Evolutionary conservation across 2,888 invertebrate genomes (phyloP), one percentile per base, ranked within the genome.

Genomic region (Conistra vaccinii): DNA sequence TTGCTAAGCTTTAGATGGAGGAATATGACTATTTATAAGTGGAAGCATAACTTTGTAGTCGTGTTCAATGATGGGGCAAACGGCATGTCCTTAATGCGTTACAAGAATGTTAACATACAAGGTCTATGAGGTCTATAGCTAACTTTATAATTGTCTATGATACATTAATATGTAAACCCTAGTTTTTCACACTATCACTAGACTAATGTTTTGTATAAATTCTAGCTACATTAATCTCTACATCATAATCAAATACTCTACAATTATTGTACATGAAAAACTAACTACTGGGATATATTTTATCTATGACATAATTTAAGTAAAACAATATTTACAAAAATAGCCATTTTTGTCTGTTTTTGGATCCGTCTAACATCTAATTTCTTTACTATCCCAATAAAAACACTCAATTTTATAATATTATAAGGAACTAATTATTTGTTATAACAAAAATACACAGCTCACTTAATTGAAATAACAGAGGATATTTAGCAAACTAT

Each of bases 271-370:
- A 96, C 96, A 96, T 94, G 95, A 93, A 94, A 94, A 95, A 93
- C 96, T 96, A 96, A 89, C 95, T 95, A 96, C 93, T 92, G 94
- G 94, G 92, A 92, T 93, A 95, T 94, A 95, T 94, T 93, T 94
- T 91, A 93, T 93, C 93, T 95, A 95, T 94, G 93, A 93, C 94
- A 95, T 95, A 95, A 94, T 95, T 95, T 95, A 96, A 94, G 94
- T 95, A 95, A 95, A 94, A 94, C 90, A 90, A 94, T 96, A 96
- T 96, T 96, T 96, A 96, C 96, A 96, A 96, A 95, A 96, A 95
- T 95, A 96, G 95, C 95, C 94, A 94, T 92, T 91, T 91, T 93
- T 89, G 91, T 94, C 90, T 93, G 92, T 92, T 93, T 80, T 92
- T 94, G 93, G 92, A 93, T 93, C 90, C 89, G 88, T 90, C 90